Base-by-base conservation (phyloP, 2,797 vertebrate species). In the Chelidonichthys spinosus region DNA sequence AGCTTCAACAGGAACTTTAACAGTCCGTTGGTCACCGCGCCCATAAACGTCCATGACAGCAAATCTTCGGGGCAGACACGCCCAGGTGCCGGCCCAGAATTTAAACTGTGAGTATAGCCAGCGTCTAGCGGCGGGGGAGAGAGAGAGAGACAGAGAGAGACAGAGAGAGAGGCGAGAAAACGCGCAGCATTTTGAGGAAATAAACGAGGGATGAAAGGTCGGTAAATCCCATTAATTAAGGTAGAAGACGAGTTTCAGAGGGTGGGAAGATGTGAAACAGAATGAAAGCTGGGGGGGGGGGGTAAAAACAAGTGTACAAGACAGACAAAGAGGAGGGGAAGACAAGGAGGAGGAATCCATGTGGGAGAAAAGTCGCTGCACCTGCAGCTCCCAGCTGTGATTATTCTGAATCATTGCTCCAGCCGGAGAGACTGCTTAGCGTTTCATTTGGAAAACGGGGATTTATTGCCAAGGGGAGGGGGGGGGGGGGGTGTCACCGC, bases 361-460 rank as follows among this genome's bases (percentile, higher is more conserved):
- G 76, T 44, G 46, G 33, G 47, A 74, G 66, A 73, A 68, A 82
- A 81, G 75, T 82, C 83, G 59, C 54, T 79, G 85, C 87, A 92
- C 78, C 85, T 91, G 91, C 81, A 87, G 76, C 85, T 90, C 81
- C 81, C 84, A 90, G 90, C 88, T 89, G 89, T 39, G 76, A 87
- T 92, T 87, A 87, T 88, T 92, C 86, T 85, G 87, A 91, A 91
- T 90, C 88, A 85, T 82, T 70, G 84, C 90, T 88, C 77, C 87
- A 85, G 74, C 79, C 63, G 67, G 71, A 82, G 82, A 87, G 69
- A 68, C 87, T 84, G 88, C 87, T 88, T 79, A 85, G 82, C 43
- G 79, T 82, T 92, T 90, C 78, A 90, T 91, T 93, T 89, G 78
- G 78, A 90, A 92, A 90, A 88, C 86, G 72, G 83, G 87, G 85